Evolutionary conservation across 2,888 invertebrate genomes (phyloP).

Genomic region (Cephonodes hylas): DNA sequence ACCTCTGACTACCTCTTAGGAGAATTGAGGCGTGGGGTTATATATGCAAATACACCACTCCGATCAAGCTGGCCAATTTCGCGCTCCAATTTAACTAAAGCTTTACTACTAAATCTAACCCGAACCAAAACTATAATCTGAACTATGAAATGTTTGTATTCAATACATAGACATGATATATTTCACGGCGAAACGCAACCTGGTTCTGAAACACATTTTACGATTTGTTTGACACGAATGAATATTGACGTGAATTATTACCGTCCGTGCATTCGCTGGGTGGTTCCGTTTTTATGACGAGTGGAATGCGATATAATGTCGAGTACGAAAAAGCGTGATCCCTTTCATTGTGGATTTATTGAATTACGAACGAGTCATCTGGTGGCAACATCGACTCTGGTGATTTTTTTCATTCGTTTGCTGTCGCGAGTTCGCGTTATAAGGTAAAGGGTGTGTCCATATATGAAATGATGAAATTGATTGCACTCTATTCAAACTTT

Average conservation of each 20-base stretch:
- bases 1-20: too few species aligned
- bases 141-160: conserved; percentile 2
- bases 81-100: too few species aligned
- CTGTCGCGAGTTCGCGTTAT: conserved; percentile 16
- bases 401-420: conserved; percentile 23
- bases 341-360: conserved; percentile 55
- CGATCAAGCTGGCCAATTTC: too few species aligned
- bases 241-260: conserved; percentile 64
- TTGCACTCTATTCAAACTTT: too few species aligned
- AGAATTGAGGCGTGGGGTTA: too few species aligned
- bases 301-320: conserved; percentile 50
- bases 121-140: not conserved
- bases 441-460: not conserved
- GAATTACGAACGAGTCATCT: conserved; percentile 41
- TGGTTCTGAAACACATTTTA: conserved; percentile 41
- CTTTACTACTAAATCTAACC: not conserved
- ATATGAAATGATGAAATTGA: not conserved
- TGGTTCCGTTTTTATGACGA: conserved; percentile 60
- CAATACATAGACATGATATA: not conserved
- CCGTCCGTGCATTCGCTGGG: conserved; percentile 48
- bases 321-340: conserved; percentile 54
- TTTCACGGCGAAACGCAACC: not conserved
- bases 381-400: conserved; percentile 16
- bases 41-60: too few species aligned
- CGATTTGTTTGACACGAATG: conserved; percentile 65